Evolutionary conservation across 2,888 invertebrate genomes (phyloP).

Genomic region (Idaea straminata): DNA sequence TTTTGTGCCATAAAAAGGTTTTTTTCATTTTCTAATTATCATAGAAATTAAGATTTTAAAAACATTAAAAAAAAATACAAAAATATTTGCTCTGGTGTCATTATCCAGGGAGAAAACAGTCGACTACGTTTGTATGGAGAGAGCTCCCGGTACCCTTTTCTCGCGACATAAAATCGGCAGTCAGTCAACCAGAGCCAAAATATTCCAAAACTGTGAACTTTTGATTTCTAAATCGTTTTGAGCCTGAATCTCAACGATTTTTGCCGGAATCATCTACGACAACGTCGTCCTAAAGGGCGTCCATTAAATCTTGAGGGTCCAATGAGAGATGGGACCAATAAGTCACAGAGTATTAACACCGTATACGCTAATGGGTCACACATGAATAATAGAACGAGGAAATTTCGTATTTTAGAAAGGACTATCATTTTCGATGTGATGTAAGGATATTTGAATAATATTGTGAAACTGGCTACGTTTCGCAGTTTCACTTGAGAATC

Average conservation of each 20-base stretch:
- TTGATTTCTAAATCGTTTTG: neutral
- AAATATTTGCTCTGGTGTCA: too few relatives aligned
- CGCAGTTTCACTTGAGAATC: neutral
- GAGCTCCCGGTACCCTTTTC: too few relatives aligned
- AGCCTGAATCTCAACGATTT: neutral
- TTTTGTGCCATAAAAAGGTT: too few relatives aligned
- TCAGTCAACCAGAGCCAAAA: too few relatives aligned
- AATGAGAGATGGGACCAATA: conserved; percentile 67
- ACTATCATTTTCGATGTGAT: conserved; percentile 30
- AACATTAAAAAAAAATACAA: too few relatives aligned
- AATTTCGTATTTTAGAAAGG: conserved; percentile 11
- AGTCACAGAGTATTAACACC: conserved; percentile 73
- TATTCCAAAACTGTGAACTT: too few relatives aligned
- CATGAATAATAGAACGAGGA: conserved; percentile 56
- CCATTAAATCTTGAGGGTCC: conserved; percentile 43
- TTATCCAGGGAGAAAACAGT: too few relatives aligned
- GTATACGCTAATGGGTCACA: conserved; percentile 62
- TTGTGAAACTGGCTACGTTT: neutral
- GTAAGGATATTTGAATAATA: neutral
- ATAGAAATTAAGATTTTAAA: too few relatives aligned
- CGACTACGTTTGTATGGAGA: too few relatives aligned
- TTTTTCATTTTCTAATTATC: too few relatives aligned
- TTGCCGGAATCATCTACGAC: neutral
- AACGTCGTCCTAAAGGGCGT: conserved; percentile 19
- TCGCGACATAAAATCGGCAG: too few relatives aligned